Percentiles rank a stretch among this genome's conserved stretches.
phyloP scores from a whole-genome alignment of 2,113 vertebrate genomes.

The Opisthocomus hoazin region DNA sequence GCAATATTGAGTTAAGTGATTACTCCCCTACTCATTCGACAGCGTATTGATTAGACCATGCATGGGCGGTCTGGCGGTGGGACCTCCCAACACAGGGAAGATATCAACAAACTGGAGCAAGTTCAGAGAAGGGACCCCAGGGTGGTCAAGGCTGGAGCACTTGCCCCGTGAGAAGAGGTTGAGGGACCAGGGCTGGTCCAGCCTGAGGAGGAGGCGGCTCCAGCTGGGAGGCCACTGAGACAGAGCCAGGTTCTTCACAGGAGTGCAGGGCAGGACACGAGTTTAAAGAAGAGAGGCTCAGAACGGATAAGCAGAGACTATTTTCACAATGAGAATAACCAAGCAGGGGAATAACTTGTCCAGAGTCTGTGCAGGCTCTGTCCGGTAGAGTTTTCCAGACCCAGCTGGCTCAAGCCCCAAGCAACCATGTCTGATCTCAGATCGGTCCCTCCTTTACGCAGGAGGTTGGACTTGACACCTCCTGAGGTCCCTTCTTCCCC shows the following conservation, averaged over 20 bases:
- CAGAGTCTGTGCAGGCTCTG: background rate
- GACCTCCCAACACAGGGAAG: background rate
- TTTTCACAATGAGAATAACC: background rate
- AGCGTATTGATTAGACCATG: background rate
- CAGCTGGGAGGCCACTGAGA: background rate
- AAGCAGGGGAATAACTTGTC: background rate
- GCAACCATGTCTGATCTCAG: background rate
- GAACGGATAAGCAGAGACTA: background rate
- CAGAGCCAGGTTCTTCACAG: background rate
- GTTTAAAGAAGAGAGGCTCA: background rate
- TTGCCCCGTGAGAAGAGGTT: background rate
- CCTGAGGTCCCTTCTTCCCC: background rate
- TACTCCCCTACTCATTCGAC: fast-evolving
- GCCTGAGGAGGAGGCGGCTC: fast-evolving
- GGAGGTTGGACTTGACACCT: background rate
- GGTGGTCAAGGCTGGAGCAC: background rate
- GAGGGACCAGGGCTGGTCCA: background rate
- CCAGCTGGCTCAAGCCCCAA: background rate
- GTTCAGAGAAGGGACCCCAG: background rate
- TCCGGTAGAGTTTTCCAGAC: background rate
- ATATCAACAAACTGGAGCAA: fast-evolving
- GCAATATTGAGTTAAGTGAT: background rate
- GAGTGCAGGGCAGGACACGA: background rate
- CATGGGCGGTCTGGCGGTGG: background rate
- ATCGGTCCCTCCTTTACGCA: background rate